Percentiles rank a stretch among this genome's conserved stretches.
These are phyloP conservation scores for Oscheius myriophilus DNA, from an alignment of 2,888 invertebrate species.

Conservation along the genomic window DNA sequence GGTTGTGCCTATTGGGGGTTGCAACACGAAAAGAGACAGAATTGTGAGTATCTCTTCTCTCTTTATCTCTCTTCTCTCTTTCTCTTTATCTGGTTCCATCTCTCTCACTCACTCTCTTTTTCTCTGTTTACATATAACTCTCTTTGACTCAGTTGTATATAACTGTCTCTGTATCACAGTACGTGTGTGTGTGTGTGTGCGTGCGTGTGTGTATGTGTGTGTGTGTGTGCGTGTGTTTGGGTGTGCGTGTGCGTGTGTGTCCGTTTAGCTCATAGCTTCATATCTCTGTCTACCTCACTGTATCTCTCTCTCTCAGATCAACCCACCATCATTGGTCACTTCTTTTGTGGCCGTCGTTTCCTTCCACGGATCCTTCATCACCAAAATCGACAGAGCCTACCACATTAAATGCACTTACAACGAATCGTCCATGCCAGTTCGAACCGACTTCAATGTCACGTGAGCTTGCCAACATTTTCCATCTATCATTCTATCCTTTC, in stretches of 20 bases:
- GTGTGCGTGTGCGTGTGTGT: background rate
- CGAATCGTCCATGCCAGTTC: constrained; percentile 62
- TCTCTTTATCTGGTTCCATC: too few species aligned
- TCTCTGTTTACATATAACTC: too few species aligned
- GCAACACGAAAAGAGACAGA: constrained; percentile 66
- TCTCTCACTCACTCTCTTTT: too few species aligned
- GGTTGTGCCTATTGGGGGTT: constrained; percentile 61
- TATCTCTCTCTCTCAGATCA: constrained; percentile 43
- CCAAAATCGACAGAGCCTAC: constrained; percentile 69
- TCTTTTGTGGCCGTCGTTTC: constrained; percentile 68
- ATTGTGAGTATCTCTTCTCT: constrained; percentile 54
- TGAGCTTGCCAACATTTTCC: constrained; percentile 26
- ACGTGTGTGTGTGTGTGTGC: too few species aligned
- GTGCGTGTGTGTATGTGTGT: too few species aligned
- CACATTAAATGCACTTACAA: constrained; percentile 66
- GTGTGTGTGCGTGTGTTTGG: too few species aligned
- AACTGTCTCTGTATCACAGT: too few species aligned
- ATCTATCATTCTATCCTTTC: background rate
- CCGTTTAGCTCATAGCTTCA: background rate
- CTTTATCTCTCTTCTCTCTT: too few species aligned
- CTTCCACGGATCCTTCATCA: constrained; percentile 69
- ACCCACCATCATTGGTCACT: constrained; percentile 66
- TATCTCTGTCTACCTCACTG: background rate
- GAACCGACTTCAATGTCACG: constrained; percentile 65
- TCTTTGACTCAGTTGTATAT: too few species aligned